Evolutionary conservation across 2,797 vertebrate species (phyloP).

Genomic region (Fratercula arctica): DNA sequence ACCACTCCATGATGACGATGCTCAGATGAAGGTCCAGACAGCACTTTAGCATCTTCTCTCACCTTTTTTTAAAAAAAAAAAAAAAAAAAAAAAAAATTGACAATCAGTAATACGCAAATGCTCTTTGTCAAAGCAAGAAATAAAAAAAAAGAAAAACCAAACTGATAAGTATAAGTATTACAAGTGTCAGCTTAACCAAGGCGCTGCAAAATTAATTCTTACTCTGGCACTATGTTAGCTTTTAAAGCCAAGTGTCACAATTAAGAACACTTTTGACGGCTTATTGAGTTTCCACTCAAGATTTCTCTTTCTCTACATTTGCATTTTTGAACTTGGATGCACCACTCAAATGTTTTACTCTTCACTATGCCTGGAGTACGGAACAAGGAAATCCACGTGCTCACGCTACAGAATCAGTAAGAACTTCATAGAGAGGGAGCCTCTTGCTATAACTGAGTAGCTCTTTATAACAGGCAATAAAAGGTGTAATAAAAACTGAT

Average conservation of each 20-base stretch:
- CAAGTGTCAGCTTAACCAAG: neutral
- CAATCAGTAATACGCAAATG: neutral
- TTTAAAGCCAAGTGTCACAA: neutral
- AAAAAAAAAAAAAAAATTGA: neutral
- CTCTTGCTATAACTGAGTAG: neutral
- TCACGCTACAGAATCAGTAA: neutral
- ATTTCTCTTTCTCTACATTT: neutral
- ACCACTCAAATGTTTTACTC: neutral
- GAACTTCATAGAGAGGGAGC: neutral
- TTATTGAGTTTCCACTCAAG: neutral
- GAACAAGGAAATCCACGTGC: neutral
- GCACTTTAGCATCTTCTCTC: conserved; percentile 74
- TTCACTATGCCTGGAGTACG: too few relatives aligned
- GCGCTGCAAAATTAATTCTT: neutral
- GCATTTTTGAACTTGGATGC: neutral
- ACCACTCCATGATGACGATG: conserved; percentile 64
- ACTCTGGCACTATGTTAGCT: neutral
- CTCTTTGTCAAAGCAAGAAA: neutral
- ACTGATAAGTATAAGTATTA: neutral
- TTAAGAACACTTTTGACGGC: neutral
- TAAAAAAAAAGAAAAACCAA: neutral
- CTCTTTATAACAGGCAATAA: neutral
- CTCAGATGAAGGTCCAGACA: conserved; percentile 68
- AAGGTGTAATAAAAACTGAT: neutral
- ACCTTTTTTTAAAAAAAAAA: conserved; percentile 64